Base-by-base conservation (phyloP, 2,797 vertebrate species). In the Parambassis ranga region DNA sequence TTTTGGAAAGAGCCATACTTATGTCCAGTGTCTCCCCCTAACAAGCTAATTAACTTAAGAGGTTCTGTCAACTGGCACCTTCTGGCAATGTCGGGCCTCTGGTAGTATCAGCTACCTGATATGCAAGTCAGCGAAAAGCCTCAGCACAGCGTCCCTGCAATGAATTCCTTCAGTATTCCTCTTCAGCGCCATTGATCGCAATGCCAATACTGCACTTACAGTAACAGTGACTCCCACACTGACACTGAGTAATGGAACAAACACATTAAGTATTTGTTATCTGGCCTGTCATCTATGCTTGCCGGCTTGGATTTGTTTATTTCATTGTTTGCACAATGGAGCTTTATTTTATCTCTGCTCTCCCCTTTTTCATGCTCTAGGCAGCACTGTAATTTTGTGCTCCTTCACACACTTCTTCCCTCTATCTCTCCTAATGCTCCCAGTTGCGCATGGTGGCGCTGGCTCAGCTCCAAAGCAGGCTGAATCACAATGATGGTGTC, bases 31-130 rank as follows among this genome's bases (percentile, higher is more conserved):
- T 76, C 82, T 77, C 75, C 71, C 81, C 70, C 79, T 84, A 84
- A 87, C 79, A 85, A 83, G 77, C 75, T 78, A 80, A 90, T 87
- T 84, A 82, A 71, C 64, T 82, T 82, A 89, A 89, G 77, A 85
- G 82, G 63, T 77, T 86, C 77, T 74, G 79, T 90, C 84, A 80
- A 75, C 76, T 57, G 69, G 73, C 77, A 83, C 80, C 67, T 77
- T 66, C 48, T n/a, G n/a, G n/a, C n/a, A 41, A 77, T 52, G 59
- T 72, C 51, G 57, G 57, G 71, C 58, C 60, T 58, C 51, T 60
- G 72, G 65, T 80, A 20, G 41, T 55, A 65, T 81, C 74, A 53
- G 46, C 69, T 63, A 20, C 27, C 15, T 15, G 1, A 60, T 63
- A 69, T 78, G 81, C 83, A 59, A 84, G 81, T 88, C 86, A 87